A percentile compares a stretch with the other conserved stretches of the same genome.
These are phyloP conservation scores for Lycaon pictus DNA, from an alignment of 2,113 vertebrate genomes.

Conservation along the genomic window DNA sequence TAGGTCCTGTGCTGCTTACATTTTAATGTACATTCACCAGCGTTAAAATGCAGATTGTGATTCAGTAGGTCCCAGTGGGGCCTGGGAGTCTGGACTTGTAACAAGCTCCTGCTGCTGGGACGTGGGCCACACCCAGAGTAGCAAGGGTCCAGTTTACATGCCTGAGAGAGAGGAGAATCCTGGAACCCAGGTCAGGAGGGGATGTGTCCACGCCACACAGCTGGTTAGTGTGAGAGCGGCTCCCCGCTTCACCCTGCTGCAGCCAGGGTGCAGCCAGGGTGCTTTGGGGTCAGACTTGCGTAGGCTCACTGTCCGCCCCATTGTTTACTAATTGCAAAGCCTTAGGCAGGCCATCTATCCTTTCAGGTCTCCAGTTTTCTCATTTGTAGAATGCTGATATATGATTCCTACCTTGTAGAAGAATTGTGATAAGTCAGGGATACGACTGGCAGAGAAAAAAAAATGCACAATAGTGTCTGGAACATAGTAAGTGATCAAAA, in stretches of 20 bases:
- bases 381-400: conserved; percentile 31
- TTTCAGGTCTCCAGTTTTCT: conserved; percentile 10
- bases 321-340: conserved; percentile 1
- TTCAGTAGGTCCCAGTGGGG: background rate
- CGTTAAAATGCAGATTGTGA: background rate
- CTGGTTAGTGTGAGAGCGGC: background rate
- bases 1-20: background rate
- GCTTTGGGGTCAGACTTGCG: conserved; percentile 2
- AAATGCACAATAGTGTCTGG: background rate
- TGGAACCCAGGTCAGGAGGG: background rate
- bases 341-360: background rate
- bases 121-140: background rate
- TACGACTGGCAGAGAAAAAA: conserved; percentile 9
- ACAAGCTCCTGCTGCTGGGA: background rate
- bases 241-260: background rate
- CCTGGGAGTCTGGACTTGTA: background rate
- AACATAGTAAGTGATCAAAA: background rate
- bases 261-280: background rate
- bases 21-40: background rate
- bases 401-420: conserved; percentile 37
- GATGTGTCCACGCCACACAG: background rate
- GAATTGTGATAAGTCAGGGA: background rate
- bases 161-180: background rate
- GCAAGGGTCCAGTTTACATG: background rate
- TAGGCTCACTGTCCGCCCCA: background rate